These are phyloP conservation scores for Calephelis nemesis DNA, from an alignment of 1,140 invertebrate genomes.

Conservation along the genomic window DNA sequence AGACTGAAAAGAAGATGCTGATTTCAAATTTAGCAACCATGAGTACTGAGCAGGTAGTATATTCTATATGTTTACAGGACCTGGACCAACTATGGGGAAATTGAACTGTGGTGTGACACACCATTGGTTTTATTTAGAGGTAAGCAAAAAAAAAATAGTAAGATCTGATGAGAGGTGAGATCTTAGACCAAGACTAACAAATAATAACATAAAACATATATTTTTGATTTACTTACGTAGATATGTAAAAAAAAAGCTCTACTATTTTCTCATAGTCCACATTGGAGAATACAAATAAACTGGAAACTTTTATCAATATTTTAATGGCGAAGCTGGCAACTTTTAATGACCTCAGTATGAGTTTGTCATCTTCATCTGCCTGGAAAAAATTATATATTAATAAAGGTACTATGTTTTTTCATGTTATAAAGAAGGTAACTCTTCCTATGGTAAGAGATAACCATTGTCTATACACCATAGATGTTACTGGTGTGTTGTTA, in stretches of 20 bases:
- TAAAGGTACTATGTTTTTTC: not conserved
- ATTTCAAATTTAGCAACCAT: too few species aligned
- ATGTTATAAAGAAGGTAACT: not conserved
- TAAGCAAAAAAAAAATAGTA: too few species aligned
- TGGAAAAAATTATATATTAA: conserved; percentile 33
- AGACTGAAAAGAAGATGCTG: too few species aligned
- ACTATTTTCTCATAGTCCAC: conserved; percentile 45
- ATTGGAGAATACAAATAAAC: conserved; percentile 44
- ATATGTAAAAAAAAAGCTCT: conserved; percentile 43
- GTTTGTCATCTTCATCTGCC: conserved; percentile 51
- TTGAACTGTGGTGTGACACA: too few species aligned
- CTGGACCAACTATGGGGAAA: too few species aligned
- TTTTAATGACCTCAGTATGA: conserved; percentile 52
- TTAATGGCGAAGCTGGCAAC: conserved; percentile 56
- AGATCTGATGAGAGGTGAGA: too few species aligned
- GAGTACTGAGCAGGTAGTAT: too few species aligned
- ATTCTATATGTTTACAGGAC: too few species aligned
- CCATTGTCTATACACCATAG: not conserved
- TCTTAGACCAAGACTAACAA: too few species aligned
- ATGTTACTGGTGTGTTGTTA: too few species aligned
- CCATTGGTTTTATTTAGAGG: too few species aligned
- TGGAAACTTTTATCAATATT: conserved; percentile 51
- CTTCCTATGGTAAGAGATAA: not conserved
- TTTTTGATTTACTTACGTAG: conserved; percentile 43
- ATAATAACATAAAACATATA: not conserved